Evolutionary conservation across 2,888 invertebrate species (phyloP), one percentile per base, ranked within the genome.

Genomic region (Dynastes grantii): DNA sequence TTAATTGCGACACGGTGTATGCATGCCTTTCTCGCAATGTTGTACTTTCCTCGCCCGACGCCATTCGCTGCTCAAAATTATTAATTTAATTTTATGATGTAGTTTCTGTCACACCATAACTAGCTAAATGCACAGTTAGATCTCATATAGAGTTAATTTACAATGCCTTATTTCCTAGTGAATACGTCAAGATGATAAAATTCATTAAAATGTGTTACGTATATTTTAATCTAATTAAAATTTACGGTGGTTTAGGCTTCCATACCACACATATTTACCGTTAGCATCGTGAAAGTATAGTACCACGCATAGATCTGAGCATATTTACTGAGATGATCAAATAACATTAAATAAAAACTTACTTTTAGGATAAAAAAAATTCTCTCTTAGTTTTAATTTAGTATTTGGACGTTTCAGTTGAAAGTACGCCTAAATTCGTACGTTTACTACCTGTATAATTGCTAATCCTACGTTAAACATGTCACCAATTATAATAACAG

Each of bases 401-500:
- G 45, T 58, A 73, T 73, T 73, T 73, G 58, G 58, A 61, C 61
- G 27, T 61, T 75, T 75, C 29, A 45, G 45, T 61, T 27, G 73
- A 61, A 61, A 40, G 73, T 61, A 75, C 45, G 45, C 45, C 61
- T 61, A 45, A 71, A 61, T 61, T 75, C 73, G 73, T 45, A 27
- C 61, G 45, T 45, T 73, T 40, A 61, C 45, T 73, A 58, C 58
- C 40, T 58, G 73, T 45, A 61, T 73, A 73, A 73, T 73, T 73
- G 73, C 58, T 73, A 61, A 75, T 61, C 61, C 63, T 16, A 45
- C 51, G 73, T 61, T 75, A 61, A 63, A 75, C 73, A 45, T 45
- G 73, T 75, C 61, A 61, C 73, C 45, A 75, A 75, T 75, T 75
- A 75, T 75, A 75, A 61, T 61, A 75, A 75, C 73, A 75, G 73